Evolutionary conservation across 2,797 vertebrate species (phyloP).

Genomic region (Eulemur mongoz): DNA sequence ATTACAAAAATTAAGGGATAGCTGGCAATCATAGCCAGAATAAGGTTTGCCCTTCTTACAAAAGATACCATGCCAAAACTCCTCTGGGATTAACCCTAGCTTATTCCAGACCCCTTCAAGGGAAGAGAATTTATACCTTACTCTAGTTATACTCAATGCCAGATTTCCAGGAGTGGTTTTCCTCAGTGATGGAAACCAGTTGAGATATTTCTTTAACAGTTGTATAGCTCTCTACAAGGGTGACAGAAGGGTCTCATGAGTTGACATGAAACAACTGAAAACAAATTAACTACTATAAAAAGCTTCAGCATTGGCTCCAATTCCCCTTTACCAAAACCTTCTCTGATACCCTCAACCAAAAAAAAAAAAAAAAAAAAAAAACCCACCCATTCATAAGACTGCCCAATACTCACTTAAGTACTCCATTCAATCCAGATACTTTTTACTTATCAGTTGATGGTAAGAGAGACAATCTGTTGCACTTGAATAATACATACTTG

Average conservation of each 20-base stretch:
- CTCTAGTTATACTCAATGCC: background rate
- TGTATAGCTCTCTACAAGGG: background rate
- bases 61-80: background rate
- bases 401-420: background rate
- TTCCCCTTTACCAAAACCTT: background rate
- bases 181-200: background rate
- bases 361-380: background rate
- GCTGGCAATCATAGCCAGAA: background rate
- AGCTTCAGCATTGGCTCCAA: background rate
- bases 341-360: background rate
- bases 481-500: slow-evolving; percentile 23
- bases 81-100: background rate
- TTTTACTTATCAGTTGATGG: background rate
- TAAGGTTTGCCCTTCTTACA: background rate
- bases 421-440: background rate
- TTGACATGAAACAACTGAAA: background rate
- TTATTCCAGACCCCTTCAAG: background rate
- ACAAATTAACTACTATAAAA: background rate
- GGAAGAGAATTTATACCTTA: background rate
- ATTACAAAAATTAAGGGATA: background rate
- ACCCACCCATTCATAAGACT: background rate
- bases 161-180: background rate
- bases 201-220: background rate
- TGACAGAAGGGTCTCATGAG: background rate
- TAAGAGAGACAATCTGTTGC: slow-evolving; percentile 11